phyloP scores from a whole-genome alignment of 2,113 vertebrate species.

The Clinocottus analis region DNA sequence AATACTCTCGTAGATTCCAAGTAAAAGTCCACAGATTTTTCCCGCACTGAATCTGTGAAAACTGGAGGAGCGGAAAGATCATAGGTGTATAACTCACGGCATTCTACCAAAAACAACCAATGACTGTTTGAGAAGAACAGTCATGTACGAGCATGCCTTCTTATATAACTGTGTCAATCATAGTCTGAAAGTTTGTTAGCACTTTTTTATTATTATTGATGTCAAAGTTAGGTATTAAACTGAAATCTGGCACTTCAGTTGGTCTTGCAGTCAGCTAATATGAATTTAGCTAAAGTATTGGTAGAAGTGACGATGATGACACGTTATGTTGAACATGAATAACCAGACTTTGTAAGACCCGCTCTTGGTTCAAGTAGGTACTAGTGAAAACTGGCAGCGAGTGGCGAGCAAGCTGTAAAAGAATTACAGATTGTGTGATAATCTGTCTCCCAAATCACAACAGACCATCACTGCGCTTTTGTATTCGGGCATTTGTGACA shows the following conservation, averaged over 20 bases:
- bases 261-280: constrained; percentile 24
- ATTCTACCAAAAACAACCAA: constrained; percentile 13
- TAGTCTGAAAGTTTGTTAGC: not conserved
- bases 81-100: not conserved
- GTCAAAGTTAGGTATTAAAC: constrained; percentile 23
- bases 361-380: not conserved
- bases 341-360: not conserved
- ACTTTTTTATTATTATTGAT: constrained; percentile 11
- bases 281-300: constrained; percentile 8
- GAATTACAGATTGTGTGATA: not conserved
- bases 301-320: constrained; percentile 19
- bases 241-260: constrained; percentile 1
- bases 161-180: constrained; percentile 25
- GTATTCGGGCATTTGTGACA: constrained; percentile 9
- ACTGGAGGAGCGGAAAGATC: not conserved
- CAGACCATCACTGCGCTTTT: not conserved
- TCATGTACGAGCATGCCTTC: not conserved
- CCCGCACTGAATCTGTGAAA: constrained; percentile 18
- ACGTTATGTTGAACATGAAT: not conserved
- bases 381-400: not conserved
- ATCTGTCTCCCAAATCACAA: constrained; percentile 10
- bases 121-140: not conserved
- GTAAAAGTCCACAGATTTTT: constrained; percentile 52
- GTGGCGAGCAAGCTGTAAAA: not conserved
- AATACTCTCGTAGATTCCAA: constrained; percentile 33